phyloP scores from a whole-genome alignment of 2,888 invertebrate genomes.

The Aethes cnicana region DNA sequence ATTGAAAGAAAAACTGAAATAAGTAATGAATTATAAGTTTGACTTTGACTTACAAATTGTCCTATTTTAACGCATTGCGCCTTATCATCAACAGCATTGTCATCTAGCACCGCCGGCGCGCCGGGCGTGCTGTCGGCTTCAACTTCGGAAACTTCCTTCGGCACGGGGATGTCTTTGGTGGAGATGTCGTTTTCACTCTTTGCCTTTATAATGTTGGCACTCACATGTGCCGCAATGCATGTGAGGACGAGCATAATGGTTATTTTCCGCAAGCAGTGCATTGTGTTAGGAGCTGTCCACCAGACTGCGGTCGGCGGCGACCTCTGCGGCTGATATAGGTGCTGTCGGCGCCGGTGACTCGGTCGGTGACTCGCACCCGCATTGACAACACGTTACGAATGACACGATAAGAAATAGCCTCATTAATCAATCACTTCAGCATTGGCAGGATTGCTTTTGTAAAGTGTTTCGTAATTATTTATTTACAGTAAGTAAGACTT shows the following conservation, averaged over 20 bases:
- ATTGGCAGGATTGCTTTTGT: too few relatives aligned
- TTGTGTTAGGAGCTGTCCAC: slow-evolving; percentile 14
- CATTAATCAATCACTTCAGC: too few relatives aligned
- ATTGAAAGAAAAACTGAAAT: too few relatives aligned
- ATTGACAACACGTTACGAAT: slow-evolving; percentile 5
- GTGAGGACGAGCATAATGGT: slow-evolving; percentile 35
- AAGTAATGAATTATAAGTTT: too few relatives aligned
- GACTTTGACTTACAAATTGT: slow-evolving; percentile 67
- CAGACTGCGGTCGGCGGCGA: slow-evolving; percentile 11
- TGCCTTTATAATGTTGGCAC: slow-evolving; percentile 46
- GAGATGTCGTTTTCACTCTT: slow-evolving; percentile 37
- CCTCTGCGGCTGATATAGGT: slow-evolving; percentile 32
- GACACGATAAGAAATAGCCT: slow-evolving; percentile 15
- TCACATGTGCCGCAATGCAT: slow-evolving; percentile 40
- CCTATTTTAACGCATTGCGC: slow-evolving; percentile 56
- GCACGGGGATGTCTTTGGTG: slow-evolving; percentile 31
- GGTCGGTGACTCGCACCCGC: slow-evolving; percentile 23
- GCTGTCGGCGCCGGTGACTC: slow-evolving; percentile 32
- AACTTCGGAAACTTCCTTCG: slow-evolving; percentile 1
- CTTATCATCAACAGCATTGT: slow-evolving; percentile 26
- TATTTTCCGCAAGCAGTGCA: slow-evolving; percentile 16
- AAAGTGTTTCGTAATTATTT: too few relatives aligned
- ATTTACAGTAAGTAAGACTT: too few relatives aligned
- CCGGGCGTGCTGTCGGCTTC: not conserved
- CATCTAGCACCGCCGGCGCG: slow-evolving; percentile 31